Conservation (phyloP, 2,797 vertebrate genomes). For the Pempheris klunzingeri region DNA sequence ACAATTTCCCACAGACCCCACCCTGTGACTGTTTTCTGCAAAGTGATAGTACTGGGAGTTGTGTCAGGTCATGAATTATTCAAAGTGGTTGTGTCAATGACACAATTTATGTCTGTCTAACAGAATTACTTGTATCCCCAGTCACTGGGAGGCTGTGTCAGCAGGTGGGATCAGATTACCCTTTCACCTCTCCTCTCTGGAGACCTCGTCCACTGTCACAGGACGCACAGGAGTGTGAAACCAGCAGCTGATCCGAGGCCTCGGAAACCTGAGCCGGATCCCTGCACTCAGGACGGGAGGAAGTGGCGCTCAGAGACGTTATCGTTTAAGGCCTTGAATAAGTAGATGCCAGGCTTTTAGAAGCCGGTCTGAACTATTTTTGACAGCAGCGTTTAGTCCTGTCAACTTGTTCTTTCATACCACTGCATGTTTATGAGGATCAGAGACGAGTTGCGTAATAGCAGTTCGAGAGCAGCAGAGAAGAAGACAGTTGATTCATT, state of each 20-base stretch:
- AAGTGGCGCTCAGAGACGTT: constrained; percentile 16
- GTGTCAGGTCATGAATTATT: constrained; percentile 76
- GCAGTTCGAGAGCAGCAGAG: constrained; percentile 9
- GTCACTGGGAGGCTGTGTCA: constrained; percentile 54
- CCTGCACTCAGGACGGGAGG: constrained; percentile 20
- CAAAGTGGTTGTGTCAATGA: constrained; percentile 63
- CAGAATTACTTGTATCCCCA: constrained; percentile 58
- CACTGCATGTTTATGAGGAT: constrained; percentile 26
- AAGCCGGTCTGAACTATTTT: neutral
- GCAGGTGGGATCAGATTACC: constrained; percentile 74
- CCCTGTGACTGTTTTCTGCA: constrained; percentile 45
- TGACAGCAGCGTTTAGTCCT: constrained; percentile 7
- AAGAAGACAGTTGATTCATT: constrained; percentile 34
- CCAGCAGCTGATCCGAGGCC: constrained; percentile 53
- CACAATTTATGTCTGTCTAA: constrained; percentile 73
- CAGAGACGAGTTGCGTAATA: constrained; percentile 42
- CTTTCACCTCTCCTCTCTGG: constrained; percentile 72
- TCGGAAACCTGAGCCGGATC: constrained; percentile 60
- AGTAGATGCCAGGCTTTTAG: constrained; percentile 16
- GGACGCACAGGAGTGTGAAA: constrained; percentile 56
- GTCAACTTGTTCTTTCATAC: constrained; percentile 32
- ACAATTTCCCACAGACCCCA: constrained; percentile 18
- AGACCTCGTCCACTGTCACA: constrained; percentile 46
- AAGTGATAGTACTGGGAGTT: constrained; percentile 61
- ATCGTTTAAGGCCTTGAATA: constrained; percentile 13